Conservation (phyloP, 2,113 vertebrate genomes). For the Myocastor coypus region DNA sequence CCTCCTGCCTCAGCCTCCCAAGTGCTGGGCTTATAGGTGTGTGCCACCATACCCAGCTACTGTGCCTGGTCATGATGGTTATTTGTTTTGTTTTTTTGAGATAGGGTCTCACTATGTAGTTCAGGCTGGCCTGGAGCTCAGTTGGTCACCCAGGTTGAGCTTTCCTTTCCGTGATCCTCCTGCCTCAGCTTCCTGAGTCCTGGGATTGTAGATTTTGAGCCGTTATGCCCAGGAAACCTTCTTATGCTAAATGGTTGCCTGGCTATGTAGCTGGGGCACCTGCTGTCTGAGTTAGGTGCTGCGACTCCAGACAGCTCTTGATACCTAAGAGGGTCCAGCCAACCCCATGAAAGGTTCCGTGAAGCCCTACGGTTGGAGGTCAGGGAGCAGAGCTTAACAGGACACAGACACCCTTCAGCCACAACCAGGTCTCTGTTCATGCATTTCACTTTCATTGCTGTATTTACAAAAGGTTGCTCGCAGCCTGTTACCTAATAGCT, state of each 20-base stretch:
- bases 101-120: too few relatives aligned
- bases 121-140: too few relatives aligned
- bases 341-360: background rate
- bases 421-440: background rate
- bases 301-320: background rate
- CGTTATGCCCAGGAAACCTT: background rate
- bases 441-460: background rate
- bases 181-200: background rate
- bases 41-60: background rate
- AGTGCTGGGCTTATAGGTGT: background rate
- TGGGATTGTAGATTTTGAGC: background rate
- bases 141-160: too few relatives aligned
- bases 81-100: too few relatives aligned
- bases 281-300: background rate
- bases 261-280: background rate
- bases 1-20: background rate
- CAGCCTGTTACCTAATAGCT: background rate
- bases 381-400: background rate
- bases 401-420: background rate
- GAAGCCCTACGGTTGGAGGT: background rate
- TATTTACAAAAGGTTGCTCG: conserved; percentile 32
- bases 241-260: background rate
- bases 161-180: too few relatives aligned
- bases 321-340: background rate
- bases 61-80: too few relatives aligned